Evolutionary conservation across 2,888 invertebrate species (phyloP).

Genomic region (Criorhina ranunculi): DNA sequence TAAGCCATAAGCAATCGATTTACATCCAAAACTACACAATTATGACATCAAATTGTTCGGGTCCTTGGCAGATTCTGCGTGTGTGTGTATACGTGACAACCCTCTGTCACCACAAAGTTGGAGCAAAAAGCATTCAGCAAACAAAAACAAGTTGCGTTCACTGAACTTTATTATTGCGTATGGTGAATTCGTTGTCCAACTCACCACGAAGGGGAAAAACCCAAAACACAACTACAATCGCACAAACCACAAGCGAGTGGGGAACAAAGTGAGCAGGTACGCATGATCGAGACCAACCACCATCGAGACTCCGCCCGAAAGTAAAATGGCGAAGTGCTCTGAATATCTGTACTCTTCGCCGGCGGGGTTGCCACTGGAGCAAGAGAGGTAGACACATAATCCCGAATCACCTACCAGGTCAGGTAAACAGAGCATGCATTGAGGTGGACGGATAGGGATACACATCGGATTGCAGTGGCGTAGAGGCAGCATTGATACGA

Average conservation of each 20-base stretch:
- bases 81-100: slow-evolving; percentile 4
- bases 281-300: slow-evolving; percentile 71
- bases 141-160: slow-evolving; percentile 71
- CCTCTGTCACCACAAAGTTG: slow-evolving; percentile 18
- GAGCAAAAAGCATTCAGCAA: slow-evolving; percentile 29
- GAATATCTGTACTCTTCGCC: background rate
- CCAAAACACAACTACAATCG: slow-evolving; percentile 22
- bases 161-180: slow-evolving; percentile 52
- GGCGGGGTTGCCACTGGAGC: slow-evolving; percentile 2
- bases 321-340: slow-evolving; percentile 82
- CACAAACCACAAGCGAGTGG: slow-evolving; percentile 43
- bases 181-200: slow-evolving; percentile 27
- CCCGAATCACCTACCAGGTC: background rate
- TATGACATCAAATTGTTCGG: slow-evolving; percentile 47
- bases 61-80: background rate
- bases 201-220: slow-evolving; percentile 63
- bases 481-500: slow-evolving; percentile 60
- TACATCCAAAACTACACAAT: slow-evolving; percentile 30
- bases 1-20: slow-evolving; percentile 2
- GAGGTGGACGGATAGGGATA: background rate
- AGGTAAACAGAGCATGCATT: slow-evolving; percentile 28
- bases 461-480: slow-evolving; percentile 61
- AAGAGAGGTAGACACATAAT: background rate
- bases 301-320: slow-evolving; percentile 82
- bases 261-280: slow-evolving; percentile 66